A percentile compares a stretch with the other conserved stretches of the same genome.
phyloP scores from a whole-genome alignment of 2,797 vertebrate species.

The Gambusia yucatana region DNA sequence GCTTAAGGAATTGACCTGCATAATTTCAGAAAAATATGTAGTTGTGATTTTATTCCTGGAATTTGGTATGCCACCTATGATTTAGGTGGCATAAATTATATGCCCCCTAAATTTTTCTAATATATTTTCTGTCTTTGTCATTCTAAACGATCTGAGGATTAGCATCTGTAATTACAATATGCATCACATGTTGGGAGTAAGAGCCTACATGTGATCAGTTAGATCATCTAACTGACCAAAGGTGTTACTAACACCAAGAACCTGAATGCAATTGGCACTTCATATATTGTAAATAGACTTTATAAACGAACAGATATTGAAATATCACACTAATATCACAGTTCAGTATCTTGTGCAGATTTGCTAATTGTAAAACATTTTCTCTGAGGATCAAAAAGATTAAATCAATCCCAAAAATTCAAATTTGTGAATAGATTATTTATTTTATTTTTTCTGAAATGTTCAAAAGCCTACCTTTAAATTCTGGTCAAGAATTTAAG shows the following conservation, averaged over 20 bases:
- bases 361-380: background rate
- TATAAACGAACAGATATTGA: background rate
- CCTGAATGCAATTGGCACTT: background rate
- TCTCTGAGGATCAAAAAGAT: background rate
- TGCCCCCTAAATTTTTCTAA: too few species aligned
- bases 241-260: background rate
- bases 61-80: too few species aligned
- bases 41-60: too few species aligned
- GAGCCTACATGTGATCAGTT: too few species aligned
- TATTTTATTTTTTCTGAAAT: background rate
- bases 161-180: too few species aligned
- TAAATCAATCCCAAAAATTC: background rate
- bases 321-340: background rate
- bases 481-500: background rate
- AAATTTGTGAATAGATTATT: background rate
- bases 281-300: background rate
- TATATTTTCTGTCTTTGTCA: too few species aligned
- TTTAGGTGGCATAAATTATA: too few species aligned
- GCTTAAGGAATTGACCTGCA: too few species aligned
- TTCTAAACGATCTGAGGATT: too few species aligned
- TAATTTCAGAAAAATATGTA: too few species aligned
- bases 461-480: background rate
- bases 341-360: background rate
- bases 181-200: too few species aligned
- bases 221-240: too few species aligned